Conservation (phyloP, 2,888 invertebrate species). For the Scotopteryx bipunctaria region DNA sequence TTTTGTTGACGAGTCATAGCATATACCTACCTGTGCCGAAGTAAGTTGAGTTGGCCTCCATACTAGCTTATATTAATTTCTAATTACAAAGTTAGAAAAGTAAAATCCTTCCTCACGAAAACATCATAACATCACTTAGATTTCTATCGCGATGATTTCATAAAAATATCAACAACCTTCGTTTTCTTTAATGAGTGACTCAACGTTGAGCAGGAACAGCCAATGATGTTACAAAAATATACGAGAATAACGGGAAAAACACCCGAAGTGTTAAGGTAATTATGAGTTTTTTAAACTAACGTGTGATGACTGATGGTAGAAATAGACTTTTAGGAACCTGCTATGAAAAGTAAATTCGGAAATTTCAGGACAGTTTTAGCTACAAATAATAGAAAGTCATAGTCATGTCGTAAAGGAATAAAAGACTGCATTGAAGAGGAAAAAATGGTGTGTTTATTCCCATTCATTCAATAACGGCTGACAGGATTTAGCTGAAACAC, state of each 20-base stretch:
- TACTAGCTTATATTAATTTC: slow-evolving; percentile 3
- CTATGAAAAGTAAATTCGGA: not conserved
- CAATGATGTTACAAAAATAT: slow-evolving; percentile 35
- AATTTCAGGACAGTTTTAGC: too few species aligned
- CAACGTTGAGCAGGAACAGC: slow-evolving; percentile 42
- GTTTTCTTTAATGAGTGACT: slow-evolving; percentile 34
- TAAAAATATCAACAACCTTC: slow-evolving; percentile 33
- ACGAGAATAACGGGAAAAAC: slow-evolving; percentile 16
- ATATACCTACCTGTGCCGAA: too few species aligned
- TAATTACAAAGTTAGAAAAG: slow-evolving; percentile 16
- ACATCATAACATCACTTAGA: slow-evolving; percentile 27
- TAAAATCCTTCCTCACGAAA: slow-evolving; percentile 28
- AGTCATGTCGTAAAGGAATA: too few species aligned
- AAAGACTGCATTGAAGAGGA: too few species aligned
- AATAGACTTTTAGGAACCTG: too few species aligned
- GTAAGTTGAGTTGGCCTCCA: too few species aligned
- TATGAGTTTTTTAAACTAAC: slow-evolving; percentile 2
- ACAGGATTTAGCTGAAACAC: too few species aligned
- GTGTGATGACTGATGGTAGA: slow-evolving; percentile 10
- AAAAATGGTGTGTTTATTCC: too few species aligned
- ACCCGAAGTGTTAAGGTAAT: slow-evolving; percentile 16
- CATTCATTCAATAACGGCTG: too few species aligned
- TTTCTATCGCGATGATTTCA: slow-evolving; percentile 31
- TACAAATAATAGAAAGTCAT: too few species aligned
- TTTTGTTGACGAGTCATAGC: too few species aligned